phyloP scores from a whole-genome alignment of 2,888 invertebrate genomes.

The Drosophila anomalipes region DNA sequence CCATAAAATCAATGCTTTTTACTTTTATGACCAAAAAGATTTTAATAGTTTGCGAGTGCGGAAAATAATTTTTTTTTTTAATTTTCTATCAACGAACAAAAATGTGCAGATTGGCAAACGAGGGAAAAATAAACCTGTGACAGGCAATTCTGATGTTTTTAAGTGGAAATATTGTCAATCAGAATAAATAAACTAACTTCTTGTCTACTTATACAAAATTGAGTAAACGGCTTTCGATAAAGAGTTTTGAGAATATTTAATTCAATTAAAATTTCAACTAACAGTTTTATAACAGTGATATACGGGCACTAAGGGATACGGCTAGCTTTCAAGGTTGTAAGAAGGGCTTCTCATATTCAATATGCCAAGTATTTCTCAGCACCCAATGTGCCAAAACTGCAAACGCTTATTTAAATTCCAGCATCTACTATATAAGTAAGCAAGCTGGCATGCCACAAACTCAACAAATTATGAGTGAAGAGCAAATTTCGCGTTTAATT shows the following conservation, averaged over 20 bases:
- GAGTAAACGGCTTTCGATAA: background rate
- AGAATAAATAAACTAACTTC: background rate
- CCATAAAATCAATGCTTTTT: background rate
- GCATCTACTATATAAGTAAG: background rate
- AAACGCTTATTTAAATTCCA: background rate
- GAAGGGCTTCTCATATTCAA: background rate
- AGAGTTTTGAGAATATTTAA: background rate
- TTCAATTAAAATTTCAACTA: background rate
- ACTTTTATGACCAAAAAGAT: background rate
- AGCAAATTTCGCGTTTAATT: conserved; percentile 62
- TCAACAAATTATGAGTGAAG: conserved; percentile 28
- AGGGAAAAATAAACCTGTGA: background rate
- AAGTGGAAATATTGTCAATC: background rate
- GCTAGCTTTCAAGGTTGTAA: background rate
- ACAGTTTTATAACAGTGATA: background rate
- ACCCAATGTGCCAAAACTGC: background rate
- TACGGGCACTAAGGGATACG: background rate
- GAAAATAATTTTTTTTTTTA: background rate
- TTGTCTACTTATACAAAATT: background rate
- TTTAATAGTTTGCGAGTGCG: background rate
- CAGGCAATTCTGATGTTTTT: background rate
- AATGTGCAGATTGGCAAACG: background rate
- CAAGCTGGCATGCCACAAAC: background rate
- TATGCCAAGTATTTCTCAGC: conserved; percentile 1
- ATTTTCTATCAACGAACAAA: background rate